A percentile compares a stretch with the other conserved stretches of the same genome.
Conservation (phyloP, 2,888 invertebrate genomes). For the Epirrhoe alternata region DNA sequence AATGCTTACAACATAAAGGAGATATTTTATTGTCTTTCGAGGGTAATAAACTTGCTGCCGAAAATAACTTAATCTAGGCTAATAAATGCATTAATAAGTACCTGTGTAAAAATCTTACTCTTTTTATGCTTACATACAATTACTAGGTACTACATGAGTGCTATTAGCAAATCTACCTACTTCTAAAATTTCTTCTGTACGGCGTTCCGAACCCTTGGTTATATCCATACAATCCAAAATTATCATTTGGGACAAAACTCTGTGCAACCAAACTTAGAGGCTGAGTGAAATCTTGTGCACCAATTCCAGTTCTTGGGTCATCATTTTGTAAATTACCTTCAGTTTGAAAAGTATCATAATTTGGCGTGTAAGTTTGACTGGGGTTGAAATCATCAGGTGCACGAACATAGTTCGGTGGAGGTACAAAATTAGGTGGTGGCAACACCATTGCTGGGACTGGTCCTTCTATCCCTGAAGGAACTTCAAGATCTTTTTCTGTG, state of each 20-base stretch:
- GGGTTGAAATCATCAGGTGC: slow-evolving; percentile 14
- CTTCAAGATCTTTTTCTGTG: slow-evolving; percentile 76
- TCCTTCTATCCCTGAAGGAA: slow-evolving; percentile 77
- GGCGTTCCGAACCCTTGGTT: slow-evolving; percentile 6
- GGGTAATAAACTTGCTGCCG: neutral
- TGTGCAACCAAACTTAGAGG: slow-evolving; percentile 13
- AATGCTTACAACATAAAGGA: no score
- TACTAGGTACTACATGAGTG: neutral
- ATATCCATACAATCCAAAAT: slow-evolving; percentile 21
- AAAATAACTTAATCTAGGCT: neutral
- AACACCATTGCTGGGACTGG: slow-evolving; percentile 68
- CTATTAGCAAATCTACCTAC: slow-evolving; percentile 10
- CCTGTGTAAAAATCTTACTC: neutral
- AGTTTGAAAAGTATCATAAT: slow-evolving; percentile 2
- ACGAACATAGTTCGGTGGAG: slow-evolving; percentile 34
- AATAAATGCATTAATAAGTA: neutral
- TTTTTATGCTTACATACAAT: no score
- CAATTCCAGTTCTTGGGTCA: neutral
- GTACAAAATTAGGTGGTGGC: slow-evolving; percentile 65
- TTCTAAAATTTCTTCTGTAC: slow-evolving; percentile 19
- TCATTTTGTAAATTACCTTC: neutral
- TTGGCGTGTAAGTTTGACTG: slow-evolving; percentile 6
- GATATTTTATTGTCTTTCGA: no score
- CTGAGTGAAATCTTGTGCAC: neutral
- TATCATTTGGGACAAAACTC: slow-evolving; percentile 15